Base-by-base conservation (phyloP, 2,888 invertebrate genomes). In the Drosophila niveifrons region DNA sequence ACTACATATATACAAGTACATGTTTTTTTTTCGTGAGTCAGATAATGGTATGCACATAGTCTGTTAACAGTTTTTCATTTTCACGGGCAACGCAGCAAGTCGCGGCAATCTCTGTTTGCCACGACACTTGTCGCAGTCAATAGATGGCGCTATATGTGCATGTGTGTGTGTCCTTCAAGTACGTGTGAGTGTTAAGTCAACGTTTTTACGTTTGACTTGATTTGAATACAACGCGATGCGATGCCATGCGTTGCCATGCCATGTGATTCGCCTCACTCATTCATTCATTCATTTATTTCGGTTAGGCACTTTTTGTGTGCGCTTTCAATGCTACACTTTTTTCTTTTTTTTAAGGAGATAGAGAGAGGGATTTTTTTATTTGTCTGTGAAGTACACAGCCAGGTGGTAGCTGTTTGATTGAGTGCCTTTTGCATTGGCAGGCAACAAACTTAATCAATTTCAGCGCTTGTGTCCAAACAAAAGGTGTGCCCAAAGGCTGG, bases 371-470 rank as follows among this genome's bases (percentile, higher is more conserved):
- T 13, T 50, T 31, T 44, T 61, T 46, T n/a, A 7, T 15, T 43
- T 66, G 64, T 47, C 36, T 44, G 15, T 47, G 15, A 11, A 44
- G 59, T 23, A 23, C 50, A 43, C 43, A 13, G 39, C 64, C 51
- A 13, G 70, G 44, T 51, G 69, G 55, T 47, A 53, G 36, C 66
- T 28, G 63, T 71, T 84, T 87, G 83, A 87, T 84, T 84, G 88
- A 83, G 88, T 82, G 75, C 75, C 88, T 82, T 79, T 87, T 82
- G 55, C 88, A 84, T 75, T 78, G 86, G 79, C 83, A 79, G 82
- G 77, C 83, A 81, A 78, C 88, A 85, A 82, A 86, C 85, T 86
- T 86, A 86, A 86, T 86, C 88, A 86, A 86, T 86, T 88, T 86
- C 73, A 72, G 70, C 87, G 87, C 66, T 69, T 72, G 77, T 84